These are phyloP conservation scores for Trinectes maculatus DNA, from an alignment of 2,113 vertebrate species.

Conservation along the genomic window DNA sequence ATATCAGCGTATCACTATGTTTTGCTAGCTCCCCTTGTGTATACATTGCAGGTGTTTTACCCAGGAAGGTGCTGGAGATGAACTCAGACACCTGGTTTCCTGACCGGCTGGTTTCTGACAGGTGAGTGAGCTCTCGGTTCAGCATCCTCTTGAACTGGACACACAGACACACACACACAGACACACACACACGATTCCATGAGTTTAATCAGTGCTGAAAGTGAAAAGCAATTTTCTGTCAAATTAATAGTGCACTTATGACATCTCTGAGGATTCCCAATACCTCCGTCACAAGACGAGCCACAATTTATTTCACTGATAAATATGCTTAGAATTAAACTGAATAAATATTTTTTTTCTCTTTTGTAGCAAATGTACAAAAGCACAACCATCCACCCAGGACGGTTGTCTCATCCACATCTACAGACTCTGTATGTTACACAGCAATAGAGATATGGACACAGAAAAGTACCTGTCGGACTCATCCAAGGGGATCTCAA, in stretches of 20 bases:
- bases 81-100: constrained; percentile 96
- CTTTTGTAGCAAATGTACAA: background rate
- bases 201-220: constrained; percentile 5
- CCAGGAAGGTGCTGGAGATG: constrained; percentile 90
- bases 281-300: no score
- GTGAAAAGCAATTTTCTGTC: background rate
- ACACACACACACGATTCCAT: constrained; percentile 8
- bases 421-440: no score
- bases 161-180: constrained; percentile 29
- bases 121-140: constrained; percentile 90
- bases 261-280: background rate
- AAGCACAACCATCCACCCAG: no score
- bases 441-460: no score
- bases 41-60: constrained; percentile 71
- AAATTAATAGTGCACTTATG: background rate
- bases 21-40: no score
- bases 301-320: no score
- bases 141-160: constrained; percentile 93
- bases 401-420: background rate
- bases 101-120: constrained; percentile 92
- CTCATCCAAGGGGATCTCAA: constrained; percentile 5
- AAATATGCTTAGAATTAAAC: background rate
- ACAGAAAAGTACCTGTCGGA: constrained; percentile 4
- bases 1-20: no score
- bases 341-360: background rate